Evolutionary conservation across 2,113 vertebrate species (phyloP).

Genomic region (Stomatorhinus ivindoensis): DNA sequence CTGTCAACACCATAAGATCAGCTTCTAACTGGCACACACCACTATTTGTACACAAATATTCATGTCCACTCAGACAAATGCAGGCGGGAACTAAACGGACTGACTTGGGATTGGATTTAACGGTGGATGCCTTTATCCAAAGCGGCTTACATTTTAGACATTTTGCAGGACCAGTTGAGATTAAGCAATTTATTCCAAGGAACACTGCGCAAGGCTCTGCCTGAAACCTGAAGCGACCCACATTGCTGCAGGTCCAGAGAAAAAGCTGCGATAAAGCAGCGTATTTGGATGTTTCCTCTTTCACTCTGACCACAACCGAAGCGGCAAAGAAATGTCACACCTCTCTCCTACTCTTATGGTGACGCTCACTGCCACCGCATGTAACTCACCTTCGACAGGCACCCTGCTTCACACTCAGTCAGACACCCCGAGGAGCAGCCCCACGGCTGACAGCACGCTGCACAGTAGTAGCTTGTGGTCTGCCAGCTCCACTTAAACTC

Average conservation of each 20-base stretch:
- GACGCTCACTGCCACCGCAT: background rate
- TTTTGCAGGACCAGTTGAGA: background rate
- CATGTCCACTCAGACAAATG: background rate
- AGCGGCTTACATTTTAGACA: background rate
- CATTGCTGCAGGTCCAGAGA: background rate
- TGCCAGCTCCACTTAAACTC: background rate
- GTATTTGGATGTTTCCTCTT: background rate
- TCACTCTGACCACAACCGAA: background rate
- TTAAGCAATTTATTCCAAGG: background rate
- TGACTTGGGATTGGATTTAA: background rate
- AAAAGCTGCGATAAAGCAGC: background rate
- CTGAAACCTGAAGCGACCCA: background rate
- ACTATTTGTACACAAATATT: background rate
- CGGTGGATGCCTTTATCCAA: background rate
- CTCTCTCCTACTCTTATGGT: background rate
- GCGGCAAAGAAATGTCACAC: background rate
- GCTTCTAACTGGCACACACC: background rate
- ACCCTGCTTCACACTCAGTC: background rate
- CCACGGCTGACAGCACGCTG: background rate
- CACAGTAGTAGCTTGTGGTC: background rate
- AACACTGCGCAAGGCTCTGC: background rate
- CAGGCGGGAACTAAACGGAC: background rate
- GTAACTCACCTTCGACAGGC: background rate
- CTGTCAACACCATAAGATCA: constrained; percentile 38
- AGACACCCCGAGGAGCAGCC: background rate